Percentiles rank a stretch among this genome's conserved stretches.
phyloP scores from a whole-genome alignment of 2,888 invertebrate genomes.

The Hypomecis atomaria region DNA sequence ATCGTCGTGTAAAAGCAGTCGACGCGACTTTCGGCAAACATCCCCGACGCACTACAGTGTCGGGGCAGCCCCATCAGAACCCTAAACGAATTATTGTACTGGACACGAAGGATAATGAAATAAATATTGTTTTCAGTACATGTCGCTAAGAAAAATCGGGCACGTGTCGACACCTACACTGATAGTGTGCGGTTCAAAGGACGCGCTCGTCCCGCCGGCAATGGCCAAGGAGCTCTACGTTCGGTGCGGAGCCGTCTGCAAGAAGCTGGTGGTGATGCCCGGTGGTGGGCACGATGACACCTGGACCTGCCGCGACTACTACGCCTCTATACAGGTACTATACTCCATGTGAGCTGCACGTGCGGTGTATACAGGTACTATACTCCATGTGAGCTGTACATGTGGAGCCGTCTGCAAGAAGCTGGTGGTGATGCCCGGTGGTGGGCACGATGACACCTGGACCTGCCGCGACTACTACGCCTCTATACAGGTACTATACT shows the following conservation, averaged over 20 bases:
- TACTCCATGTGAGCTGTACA: conserved; percentile 84
- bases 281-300: conserved; percentile 97
- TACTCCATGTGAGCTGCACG: too few relatives aligned
- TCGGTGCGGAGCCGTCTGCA: conserved; percentile 89
- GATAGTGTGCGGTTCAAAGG: conserved; percentile 95
- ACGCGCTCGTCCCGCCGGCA: conserved; percentile 93
- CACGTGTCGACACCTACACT: conserved; percentile 90
- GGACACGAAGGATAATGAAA: neutral
- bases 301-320: conserved; percentile 95
- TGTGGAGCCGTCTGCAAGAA: conserved; percentile 91
- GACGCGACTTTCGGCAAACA: too few relatives aligned
- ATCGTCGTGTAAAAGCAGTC: too few relatives aligned
- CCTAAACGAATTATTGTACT: too few relatives aligned
- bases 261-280: conserved; percentile 90
- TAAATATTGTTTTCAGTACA: conserved; percentile 81
- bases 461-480: conserved; percentile 92
- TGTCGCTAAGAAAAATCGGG: conserved; percentile 90
- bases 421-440: conserved; percentile 90
- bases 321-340: conserved; percentile 71
- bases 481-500: conserved; percentile 59
- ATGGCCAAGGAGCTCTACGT: conserved; percentile 94
- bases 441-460: conserved; percentile 98
- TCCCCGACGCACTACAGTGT: too few relatives aligned
- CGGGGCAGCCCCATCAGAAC: too few relatives aligned
- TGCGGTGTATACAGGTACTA: too few relatives aligned